Evolutionary conservation across 1,140 invertebrate genomes (phyloP).

Genomic region (Apis dorsata): DNA sequence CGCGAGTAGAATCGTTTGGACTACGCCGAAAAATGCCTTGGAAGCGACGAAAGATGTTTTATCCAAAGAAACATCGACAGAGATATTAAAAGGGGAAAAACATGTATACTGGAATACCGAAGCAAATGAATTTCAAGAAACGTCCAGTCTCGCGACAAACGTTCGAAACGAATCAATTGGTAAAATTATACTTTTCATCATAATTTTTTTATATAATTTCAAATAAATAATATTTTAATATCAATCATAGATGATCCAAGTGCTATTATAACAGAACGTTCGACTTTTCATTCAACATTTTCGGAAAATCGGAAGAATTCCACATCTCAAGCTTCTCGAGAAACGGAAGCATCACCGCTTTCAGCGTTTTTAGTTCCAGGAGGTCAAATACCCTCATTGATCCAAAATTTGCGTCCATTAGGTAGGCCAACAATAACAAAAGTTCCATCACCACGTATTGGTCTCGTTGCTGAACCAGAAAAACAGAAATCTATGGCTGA

Average conservation of each 20-base stretch:
- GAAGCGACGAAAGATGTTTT: constrained; percentile 21
- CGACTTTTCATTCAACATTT: not conserved
- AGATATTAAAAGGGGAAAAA: not conserved
- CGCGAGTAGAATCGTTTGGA: constrained; percentile 70
- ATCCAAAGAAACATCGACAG: constrained; percentile 29
- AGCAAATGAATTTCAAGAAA: constrained; percentile 9
- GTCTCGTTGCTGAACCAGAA: constrained; percentile 54
- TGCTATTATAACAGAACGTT: not conserved
- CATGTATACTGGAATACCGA: constrained; percentile 10
- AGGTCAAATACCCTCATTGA: constrained; percentile 77
- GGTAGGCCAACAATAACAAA: constrained; percentile 84
- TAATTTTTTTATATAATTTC: not conserved
- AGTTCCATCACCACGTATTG: constrained; percentile 80
- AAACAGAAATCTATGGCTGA: constrained; percentile 39
- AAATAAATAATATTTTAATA: not conserved
- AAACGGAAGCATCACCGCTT: constrained; percentile 76
- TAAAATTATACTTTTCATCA: not conserved
- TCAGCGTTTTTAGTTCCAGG: constrained; percentile 82
- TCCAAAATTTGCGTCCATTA: constrained; percentile 58
- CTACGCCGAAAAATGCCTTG: constrained; percentile 55
- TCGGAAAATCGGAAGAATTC: constrained; percentile 39
- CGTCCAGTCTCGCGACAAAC: constrained; percentile 22
- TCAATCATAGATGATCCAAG: constrained; percentile 30
- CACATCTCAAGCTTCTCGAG: constrained; percentile 46
- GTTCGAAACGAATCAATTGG: constrained; percentile 33